phyloP scores from a whole-genome alignment of 2,888 invertebrate species.

The Lamproptera curius region DNA sequence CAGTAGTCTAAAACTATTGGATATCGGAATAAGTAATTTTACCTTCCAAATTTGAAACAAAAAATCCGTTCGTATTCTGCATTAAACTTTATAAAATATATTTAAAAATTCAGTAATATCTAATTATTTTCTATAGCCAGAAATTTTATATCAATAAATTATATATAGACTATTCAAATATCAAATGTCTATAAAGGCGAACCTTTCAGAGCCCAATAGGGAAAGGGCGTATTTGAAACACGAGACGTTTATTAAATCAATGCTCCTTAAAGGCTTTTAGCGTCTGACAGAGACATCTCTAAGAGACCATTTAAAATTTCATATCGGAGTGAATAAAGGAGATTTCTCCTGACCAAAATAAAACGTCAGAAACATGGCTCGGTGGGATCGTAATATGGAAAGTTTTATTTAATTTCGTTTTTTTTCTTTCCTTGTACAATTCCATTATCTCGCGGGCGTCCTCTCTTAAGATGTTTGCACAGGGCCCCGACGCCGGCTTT shows the following conservation, averaged over 20 bases:
- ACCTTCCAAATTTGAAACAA: too few species aligned
- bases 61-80: too few species aligned
- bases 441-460: constrained; percentile 22
- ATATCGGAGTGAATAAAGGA: constrained; percentile 11
- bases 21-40: too few species aligned
- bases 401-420: constrained; percentile 22
- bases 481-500: constrained; percentile 22
- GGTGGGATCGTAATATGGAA: constrained; percentile 14
- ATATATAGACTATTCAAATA: too few species aligned
- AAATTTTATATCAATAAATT: too few species aligned
- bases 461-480: constrained; percentile 23
- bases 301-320: constrained; percentile 11
- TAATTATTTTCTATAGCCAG: too few species aligned
- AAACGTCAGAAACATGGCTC: constrained; percentile 16
- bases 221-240: neutral
- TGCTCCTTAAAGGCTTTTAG: neutral
- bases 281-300: neutral
- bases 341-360: constrained; percentile 14
- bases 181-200: too few species aligned
- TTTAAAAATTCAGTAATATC: too few species aligned
- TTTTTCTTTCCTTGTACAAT: constrained; percentile 13
- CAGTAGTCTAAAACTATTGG: too few species aligned
- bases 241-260: neutral
- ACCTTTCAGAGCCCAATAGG: neutral
- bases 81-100: too few species aligned